Evolutionary conservation across 1,140 invertebrate species (phyloP).

Genomic region (Solenopsis invicta): DNA sequence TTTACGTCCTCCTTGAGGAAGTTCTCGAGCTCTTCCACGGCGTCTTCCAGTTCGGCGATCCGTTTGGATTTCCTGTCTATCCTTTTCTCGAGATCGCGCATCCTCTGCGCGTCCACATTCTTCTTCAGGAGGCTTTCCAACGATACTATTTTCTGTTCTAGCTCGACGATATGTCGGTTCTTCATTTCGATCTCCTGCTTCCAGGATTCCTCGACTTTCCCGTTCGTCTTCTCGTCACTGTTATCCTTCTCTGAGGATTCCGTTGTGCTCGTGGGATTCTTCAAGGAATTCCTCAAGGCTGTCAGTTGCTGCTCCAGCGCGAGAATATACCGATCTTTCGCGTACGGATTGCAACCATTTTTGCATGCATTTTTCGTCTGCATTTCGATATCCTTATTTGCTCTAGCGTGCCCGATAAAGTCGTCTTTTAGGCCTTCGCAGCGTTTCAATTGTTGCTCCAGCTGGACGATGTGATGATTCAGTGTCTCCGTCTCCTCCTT

Average conservation of each 20-base stretch:
- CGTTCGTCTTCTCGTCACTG: not conserved
- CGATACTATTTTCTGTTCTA: slow-evolving; percentile 87
- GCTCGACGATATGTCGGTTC: slow-evolving; percentile 87
- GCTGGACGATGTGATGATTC: slow-evolving; percentile 87
- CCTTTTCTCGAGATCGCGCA: slow-evolving; percentile 90
- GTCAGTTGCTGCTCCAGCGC: slow-evolving; percentile 24
- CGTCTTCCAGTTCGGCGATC: slow-evolving; percentile 93
- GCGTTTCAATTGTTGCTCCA: slow-evolving; percentile 65
- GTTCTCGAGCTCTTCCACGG: slow-evolving; percentile 79
- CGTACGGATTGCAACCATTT: not conserved
- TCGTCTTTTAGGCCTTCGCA: not conserved
- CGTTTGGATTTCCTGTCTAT: slow-evolving; percentile 88
- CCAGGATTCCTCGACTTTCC: slow-evolving; percentile 74
- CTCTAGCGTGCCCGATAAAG: not conserved
- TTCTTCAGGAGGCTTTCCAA: slow-evolving; percentile 87
- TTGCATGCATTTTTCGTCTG: not conserved
- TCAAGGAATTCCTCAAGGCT: not conserved
- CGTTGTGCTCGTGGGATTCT: not conserved
- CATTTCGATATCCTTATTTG: not conserved
- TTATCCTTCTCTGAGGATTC: slow-evolving; percentile 7
- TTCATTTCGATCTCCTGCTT: slow-evolving; percentile 86
- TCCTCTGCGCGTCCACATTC: slow-evolving; percentile 87
- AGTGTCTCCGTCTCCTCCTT: slow-evolving; percentile 72
- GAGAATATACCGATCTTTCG: slow-evolving; percentile 23
- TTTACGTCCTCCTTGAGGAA: slow-evolving; percentile 83